A percentile compares a stretch with the other conserved stretches of the same genome.
These are phyloP conservation scores for Mormyrus hasselquistii DNA, from an alignment of 2,797 vertebrate genomes.

Conservation along the genomic window DNA sequence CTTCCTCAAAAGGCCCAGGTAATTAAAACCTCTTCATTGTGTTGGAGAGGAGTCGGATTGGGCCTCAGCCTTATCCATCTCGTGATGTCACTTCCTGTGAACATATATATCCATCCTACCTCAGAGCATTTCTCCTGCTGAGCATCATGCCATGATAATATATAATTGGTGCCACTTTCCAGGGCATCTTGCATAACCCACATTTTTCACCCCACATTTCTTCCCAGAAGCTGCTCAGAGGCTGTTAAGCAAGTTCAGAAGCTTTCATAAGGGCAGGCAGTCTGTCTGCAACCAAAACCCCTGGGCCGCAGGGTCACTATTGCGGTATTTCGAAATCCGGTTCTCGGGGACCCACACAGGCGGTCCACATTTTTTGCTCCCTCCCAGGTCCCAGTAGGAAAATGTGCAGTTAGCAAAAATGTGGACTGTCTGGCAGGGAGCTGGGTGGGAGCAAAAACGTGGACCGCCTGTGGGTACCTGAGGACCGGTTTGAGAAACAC, in stretches of 20 bases:
- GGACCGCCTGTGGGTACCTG: not conserved
- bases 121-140: not conserved
- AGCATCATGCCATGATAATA: not conserved
- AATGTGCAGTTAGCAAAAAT: not conserved
- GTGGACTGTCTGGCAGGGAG: not conserved
- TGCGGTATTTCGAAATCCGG: not conserved
- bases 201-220: not conserved
- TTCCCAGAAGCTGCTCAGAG: not conserved
- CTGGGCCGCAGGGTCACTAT: not conserved
- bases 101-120: not conserved
- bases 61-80: not conserved
- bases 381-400: not conserved
- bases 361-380: not conserved
- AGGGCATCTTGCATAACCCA: not conserved
- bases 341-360: not conserved
- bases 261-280: not conserved
- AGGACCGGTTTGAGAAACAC: not conserved
- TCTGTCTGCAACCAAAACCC: not conserved
- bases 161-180: not conserved
- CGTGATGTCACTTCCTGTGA: not conserved
- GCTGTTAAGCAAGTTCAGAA: not conserved
- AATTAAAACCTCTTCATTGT: not conserved
- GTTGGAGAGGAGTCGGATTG: not conserved
- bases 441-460: not conserved
- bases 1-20: not conserved